Percentiles rank a stretch among this genome's conserved stretches.
Evolutionary conservation across 2,113 vertebrate genomes (phyloP).

Genomic region (Conger conger): DNA sequence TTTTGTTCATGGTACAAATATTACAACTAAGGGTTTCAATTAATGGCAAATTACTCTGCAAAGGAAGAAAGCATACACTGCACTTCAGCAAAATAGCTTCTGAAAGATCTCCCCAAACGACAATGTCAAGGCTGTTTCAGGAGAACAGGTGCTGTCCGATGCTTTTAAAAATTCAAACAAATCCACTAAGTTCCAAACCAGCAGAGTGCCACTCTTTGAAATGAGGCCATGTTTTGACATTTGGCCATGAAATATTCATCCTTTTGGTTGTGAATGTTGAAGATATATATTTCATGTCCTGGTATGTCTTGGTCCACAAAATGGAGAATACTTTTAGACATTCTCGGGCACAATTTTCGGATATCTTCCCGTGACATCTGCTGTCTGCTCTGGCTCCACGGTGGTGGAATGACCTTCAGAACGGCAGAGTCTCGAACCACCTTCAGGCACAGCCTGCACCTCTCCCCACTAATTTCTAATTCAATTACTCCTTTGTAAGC

Average conservation of each 20-base stretch:
- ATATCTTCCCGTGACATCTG: no score
- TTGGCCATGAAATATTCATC: background rate
- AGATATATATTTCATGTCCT: background rate
- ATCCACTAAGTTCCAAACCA: background rate
- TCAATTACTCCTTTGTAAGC: no score
- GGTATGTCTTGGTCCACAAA: background rate
- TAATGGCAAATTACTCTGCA: no score
- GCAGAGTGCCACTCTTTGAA: background rate
- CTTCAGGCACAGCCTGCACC: no score
- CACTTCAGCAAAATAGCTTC: background rate
- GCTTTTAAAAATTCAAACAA: background rate
- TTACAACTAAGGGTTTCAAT: no score
- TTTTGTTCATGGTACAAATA: no score
- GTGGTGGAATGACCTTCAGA: no score
- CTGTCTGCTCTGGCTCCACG: no score
- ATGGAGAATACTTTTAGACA: background rate
- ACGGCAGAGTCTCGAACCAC: no score
- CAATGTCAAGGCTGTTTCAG: background rate
- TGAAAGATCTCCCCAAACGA: background rate
- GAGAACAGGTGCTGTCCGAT: background rate
- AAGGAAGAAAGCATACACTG: no score
- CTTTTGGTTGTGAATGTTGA: background rate
- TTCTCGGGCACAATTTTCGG: background rate
- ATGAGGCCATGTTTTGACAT: conserved; percentile 11
- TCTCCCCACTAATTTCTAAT: no score